phyloP scores from a whole-genome alignment of 2,797 vertebrate species.

The Dermochelys coriacea region DNA sequence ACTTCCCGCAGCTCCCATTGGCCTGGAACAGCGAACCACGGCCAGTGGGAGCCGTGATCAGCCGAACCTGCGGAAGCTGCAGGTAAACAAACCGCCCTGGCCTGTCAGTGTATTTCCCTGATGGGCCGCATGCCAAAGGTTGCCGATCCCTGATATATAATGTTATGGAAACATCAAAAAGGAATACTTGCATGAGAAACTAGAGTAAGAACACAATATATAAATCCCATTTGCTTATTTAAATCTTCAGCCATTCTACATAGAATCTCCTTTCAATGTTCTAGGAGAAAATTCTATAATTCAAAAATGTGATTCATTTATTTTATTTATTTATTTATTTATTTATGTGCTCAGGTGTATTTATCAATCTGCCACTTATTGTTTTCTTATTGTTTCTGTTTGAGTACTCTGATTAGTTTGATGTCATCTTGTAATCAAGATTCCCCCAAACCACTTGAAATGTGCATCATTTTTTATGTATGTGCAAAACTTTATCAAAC shows the following conservation, averaged over 20 bases:
- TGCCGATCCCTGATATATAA: neutral
- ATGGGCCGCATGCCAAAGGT: too few relatives aligned
- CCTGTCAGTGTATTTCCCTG: too few relatives aligned
- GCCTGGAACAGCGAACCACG: too few relatives aligned
- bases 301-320: neutral
- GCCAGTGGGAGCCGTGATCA: too few relatives aligned
- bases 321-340: too few relatives aligned
- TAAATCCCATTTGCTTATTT: neutral
- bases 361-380: neutral
- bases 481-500: neutral
- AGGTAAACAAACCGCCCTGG: too few relatives aligned
- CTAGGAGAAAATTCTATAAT: neutral
- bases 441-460: neutral
- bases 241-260: neutral
- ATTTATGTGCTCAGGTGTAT: too few relatives aligned
- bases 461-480: neutral
- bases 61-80: too few relatives aligned
- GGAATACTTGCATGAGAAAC: neutral
- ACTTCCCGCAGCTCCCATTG: too few relatives aligned
- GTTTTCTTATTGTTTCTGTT: neutral
- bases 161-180: neutral
- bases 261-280: neutral
- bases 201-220: neutral
- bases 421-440: neutral
- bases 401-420: neutral